phyloP scores from a whole-genome alignment of 2,113 vertebrate genomes.

The Alligator sinensis region DNA sequence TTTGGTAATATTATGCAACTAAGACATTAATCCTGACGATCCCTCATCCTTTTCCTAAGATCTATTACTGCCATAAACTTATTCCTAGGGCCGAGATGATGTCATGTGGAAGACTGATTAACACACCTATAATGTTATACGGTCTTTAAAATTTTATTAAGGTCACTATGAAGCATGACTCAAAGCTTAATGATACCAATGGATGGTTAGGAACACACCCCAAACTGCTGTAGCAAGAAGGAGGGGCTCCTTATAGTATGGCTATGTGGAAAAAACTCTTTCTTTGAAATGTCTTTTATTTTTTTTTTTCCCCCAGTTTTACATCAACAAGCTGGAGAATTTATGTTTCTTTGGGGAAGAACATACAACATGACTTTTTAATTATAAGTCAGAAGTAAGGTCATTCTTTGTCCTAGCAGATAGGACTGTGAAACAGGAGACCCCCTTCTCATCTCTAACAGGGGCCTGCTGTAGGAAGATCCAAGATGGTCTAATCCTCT shows the following conservation, averaged over 20 bases:
- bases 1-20: neutral
- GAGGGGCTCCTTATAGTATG: neutral
- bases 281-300: neutral
- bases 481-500: neutral
- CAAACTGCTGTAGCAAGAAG: neutral
- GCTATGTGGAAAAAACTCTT: neutral
- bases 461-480: neutral
- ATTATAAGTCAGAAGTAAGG: neutral
- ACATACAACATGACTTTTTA: neutral
- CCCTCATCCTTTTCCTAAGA: constrained; percentile 15
- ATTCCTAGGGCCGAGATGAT: constrained; percentile 40
- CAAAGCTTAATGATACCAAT: constrained; percentile 31
- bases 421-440: neutral
- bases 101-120: constrained; percentile 57
- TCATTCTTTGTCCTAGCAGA: neutral
- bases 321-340: neutral
- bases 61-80: constrained; percentile 50
- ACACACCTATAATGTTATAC: constrained; percentile 41
- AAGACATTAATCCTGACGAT: constrained; percentile 1
- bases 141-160: constrained; percentile 63
- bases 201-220: neutral
- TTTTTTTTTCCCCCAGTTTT: neutral
- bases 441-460: neutral
- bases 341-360: neutral
- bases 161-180: constrained; percentile 44